Conservation (phyloP, 2,888 invertebrate genomes). For the Trissolcus brochymenae region DNA sequence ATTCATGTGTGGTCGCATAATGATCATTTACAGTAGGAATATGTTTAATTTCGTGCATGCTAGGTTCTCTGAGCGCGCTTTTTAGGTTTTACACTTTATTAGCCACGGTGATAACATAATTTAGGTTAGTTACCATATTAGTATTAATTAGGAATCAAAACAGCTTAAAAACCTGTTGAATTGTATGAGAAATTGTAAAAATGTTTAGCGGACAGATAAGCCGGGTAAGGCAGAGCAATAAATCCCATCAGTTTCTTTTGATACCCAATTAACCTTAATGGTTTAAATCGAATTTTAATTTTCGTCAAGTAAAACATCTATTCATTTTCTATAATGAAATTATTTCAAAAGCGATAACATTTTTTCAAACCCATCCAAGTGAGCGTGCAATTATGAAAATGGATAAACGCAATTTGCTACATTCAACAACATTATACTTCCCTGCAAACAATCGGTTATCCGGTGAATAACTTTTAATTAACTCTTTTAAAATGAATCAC, state of each 20-base stretch:
- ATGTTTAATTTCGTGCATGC: slow-evolving; percentile 5
- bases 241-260: slow-evolving; percentile 26
- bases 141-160: slow-evolving; percentile 21
- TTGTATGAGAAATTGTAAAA: slow-evolving; percentile 31
- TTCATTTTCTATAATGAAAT: slow-evolving; percentile 8
- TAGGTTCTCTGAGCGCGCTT: background rate
- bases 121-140: slow-evolving; percentile 31
- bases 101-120: slow-evolving; percentile 22
- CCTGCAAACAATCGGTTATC: too few species aligned
- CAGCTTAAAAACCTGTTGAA: slow-evolving; percentile 10
- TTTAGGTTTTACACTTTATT: slow-evolving; percentile 28
- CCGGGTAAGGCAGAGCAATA: slow-evolving; percentile 12
- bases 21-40: slow-evolving; percentile 19
- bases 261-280: slow-evolving; percentile 45
- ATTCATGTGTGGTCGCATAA: slow-evolving; percentile 46
- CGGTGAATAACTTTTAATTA: too few species aligned
- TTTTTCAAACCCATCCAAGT: too few species aligned
- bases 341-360: background rate
- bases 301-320: slow-evolving; percentile 21
- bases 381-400: too few species aligned
- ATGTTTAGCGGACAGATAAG: slow-evolving; percentile 28
- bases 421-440: too few species aligned
- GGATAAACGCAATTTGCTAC: too few species aligned
- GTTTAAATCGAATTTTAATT: slow-evolving; percentile 40
- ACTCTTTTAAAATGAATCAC: too few species aligned